Evolutionary conservation across 2,113 vertebrate species (phyloP).

Genomic region (Calcarius ornatus): DNA sequence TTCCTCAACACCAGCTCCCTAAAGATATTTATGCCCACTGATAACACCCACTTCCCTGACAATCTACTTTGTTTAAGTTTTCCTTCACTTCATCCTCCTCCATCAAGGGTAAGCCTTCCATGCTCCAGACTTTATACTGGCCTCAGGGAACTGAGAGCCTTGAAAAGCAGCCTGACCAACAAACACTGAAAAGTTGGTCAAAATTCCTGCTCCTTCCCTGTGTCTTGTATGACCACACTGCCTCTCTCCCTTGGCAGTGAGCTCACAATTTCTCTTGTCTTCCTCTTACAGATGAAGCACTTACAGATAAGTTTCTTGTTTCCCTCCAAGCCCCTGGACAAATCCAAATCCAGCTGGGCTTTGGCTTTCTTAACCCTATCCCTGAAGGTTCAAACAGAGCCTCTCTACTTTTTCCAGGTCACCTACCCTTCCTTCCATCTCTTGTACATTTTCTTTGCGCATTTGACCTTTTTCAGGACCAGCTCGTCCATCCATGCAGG

Average conservation of each 20-base stretch:
- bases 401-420: not conserved
- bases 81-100: not conserved
- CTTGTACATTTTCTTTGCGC: not conserved
- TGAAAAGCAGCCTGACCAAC: not conserved
- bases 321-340: not conserved
- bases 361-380: not conserved
- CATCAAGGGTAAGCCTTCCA: not conserved
- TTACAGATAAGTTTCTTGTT: not conserved
- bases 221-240: not conserved
- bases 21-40: not conserved
- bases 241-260: not conserved
- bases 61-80: not conserved
- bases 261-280: not conserved
- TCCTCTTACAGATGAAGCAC: not conserved
- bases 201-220: not conserved
- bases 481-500: not conserved
- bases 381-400: not conserved
- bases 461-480: not conserved
- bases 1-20: not conserved
- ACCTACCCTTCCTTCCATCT: not conserved
- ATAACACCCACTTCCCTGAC: no score
- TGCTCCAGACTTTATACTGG: not conserved
- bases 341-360: not conserved
- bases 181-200: not conserved
- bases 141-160: not conserved